These are phyloP conservation scores for Grus americana DNA, from an alignment of 2,113 vertebrate genomes.

Conservation along the genomic window DNA sequence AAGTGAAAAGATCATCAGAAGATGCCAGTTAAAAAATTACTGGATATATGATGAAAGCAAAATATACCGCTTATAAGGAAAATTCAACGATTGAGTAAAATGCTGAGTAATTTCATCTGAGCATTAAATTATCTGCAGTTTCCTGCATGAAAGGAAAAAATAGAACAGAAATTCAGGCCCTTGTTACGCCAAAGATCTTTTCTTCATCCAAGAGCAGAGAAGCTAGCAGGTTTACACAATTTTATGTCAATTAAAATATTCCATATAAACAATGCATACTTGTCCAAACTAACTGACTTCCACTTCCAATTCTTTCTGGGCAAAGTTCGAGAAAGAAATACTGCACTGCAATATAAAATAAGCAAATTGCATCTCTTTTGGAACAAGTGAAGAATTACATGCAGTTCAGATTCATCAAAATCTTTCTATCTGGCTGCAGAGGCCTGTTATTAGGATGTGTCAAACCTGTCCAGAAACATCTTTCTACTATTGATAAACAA, in stretches of 20 bases:
- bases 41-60: neutral
- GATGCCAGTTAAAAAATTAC: neutral
- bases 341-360: conserved; percentile 41
- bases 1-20: conserved; percentile 2
- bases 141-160: conserved; percentile 39
- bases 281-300: conserved; percentile 38
- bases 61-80: neutral
- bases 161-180: conserved; percentile 26
- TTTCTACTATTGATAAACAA: conserved; percentile 51
- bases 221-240: conserved; percentile 35
- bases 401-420: neutral
- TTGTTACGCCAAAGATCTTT: conserved; percentile 31
- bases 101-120: conserved; percentile 67
- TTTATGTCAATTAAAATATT: conserved; percentile 58
- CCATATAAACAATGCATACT: conserved; percentile 54
- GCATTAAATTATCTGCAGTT: conserved; percentile 59
- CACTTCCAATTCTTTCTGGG: conserved; percentile 41
- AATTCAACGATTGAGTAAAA: conserved; percentile 25
- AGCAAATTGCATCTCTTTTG: conserved; percentile 43
- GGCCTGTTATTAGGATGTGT: conserved; percentile 29
- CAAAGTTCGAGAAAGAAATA: conserved; percentile 31
- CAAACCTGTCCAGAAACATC: conserved; percentile 52
- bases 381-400: conserved; percentile 23
- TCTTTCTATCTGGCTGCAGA: conserved; percentile 9
- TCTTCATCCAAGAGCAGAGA: conserved; percentile 36